phyloP scores from a whole-genome alignment of 2,113 vertebrate species.

The Lates calcarifer region DNA sequence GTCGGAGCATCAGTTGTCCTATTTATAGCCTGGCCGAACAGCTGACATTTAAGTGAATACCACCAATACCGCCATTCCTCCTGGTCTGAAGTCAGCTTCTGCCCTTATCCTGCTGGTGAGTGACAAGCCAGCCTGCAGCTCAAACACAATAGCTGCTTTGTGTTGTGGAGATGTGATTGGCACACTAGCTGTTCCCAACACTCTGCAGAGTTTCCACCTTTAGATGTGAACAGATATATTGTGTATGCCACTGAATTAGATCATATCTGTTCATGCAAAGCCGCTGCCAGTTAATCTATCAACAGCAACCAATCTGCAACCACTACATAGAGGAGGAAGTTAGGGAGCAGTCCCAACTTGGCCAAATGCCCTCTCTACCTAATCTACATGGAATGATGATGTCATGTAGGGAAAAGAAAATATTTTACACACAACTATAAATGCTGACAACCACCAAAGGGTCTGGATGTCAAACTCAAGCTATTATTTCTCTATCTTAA shows the following conservation, averaged over 20 bases:
- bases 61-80: slow-evolving; percentile 75
- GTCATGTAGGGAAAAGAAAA: slow-evolving; percentile 24
- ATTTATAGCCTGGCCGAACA: slow-evolving; percentile 79
- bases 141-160: slow-evolving; percentile 63
- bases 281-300: background rate
- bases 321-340: background rate
- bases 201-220: slow-evolving; percentile 44
- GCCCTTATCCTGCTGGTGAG: slow-evolving; percentile 67
- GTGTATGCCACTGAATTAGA: background rate
- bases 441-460: background rate
- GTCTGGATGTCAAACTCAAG: background rate
- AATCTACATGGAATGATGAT: slow-evolving; percentile 8
- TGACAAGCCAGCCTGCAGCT: slow-evolving; percentile 56
- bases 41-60: slow-evolving; percentile 80
- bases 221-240: slow-evolving; percentile 41
- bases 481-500: too few species aligned
- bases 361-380: background rate
- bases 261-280: background rate
- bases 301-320: background rate
- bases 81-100: slow-evolving; percentile 72
- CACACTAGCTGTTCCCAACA: background rate
- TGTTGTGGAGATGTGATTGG: slow-evolving; percentile 24
- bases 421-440: background rate
- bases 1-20: slow-evolving; percentile 48
- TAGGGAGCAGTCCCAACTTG: background rate